These are phyloP conservation scores for Halisarca cf. caerulea DNA, from an alignment of 37 sponge, comb jelly and placozoan species.

Conservation along the genomic window DNA sequence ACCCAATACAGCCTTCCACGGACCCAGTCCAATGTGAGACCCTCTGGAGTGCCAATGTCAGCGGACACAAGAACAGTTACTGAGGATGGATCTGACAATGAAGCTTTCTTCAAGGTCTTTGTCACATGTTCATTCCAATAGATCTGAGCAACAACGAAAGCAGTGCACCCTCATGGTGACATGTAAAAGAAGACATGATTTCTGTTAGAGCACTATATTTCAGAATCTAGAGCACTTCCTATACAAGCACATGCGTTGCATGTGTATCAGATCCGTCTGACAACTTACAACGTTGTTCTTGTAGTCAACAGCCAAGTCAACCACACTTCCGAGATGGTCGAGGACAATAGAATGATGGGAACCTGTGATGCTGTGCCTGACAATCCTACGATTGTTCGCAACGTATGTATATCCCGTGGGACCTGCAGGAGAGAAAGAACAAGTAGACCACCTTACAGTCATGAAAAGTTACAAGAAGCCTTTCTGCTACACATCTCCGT, in stretches of 20 bases:
- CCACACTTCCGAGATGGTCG: not conserved
- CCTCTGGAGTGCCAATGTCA: not conserved
- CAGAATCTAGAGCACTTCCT: no score
- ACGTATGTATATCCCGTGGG: not conserved
- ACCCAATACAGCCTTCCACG: not conserved
- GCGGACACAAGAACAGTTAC: conserved; percentile 6
- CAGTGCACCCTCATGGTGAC: no score
- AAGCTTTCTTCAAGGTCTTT: conserved; percentile 4
- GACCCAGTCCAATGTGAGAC: conserved; percentile 7
- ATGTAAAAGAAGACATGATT: no score
- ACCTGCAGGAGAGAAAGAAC: no score
- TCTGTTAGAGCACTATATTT: no score
- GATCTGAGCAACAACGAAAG: conserved; percentile 39
- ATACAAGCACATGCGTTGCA: no score
- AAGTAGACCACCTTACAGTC: no score
- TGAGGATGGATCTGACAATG: conserved; percentile 9
- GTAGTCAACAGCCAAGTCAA: conserved; percentile 16
- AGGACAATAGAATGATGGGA: not conserved
- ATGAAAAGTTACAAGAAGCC: no score
- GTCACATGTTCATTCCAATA: not conserved
- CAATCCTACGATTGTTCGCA: not conserved
- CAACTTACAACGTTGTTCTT: not conserved
- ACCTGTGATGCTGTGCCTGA: not conserved
- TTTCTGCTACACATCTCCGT: no score
- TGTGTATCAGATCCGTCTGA: no score